Evolutionary conservation across 2,113 vertebrate species (phyloP), one percentile per base, ranked within the genome.

Genomic region (Rhinoderma darwinii): DNA sequence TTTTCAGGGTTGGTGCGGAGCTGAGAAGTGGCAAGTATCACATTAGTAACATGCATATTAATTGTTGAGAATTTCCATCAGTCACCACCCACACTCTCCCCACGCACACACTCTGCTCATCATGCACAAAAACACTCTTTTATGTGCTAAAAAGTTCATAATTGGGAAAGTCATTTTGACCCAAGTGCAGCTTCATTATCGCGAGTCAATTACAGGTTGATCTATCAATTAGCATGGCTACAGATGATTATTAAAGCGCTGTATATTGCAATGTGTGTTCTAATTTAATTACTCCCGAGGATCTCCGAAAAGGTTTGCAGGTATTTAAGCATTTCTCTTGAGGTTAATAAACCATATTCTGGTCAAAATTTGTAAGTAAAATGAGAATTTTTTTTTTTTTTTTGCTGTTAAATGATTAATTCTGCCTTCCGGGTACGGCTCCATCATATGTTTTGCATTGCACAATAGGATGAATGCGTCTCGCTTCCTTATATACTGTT

Each of bases 211-310:
- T 93, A 91, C 44, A 30, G 25, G 51, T 70, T 92, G 88, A 92
- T 89, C 91, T 93, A 92, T 93, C 91, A 93, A 90, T 93, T 93
- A 92, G 12, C 88, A 82, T 54, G 83, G 88, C 39, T 83, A 91
- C 77, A 87, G 86, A 89, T 84, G 88, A 83, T 89, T 92, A 68
- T 44, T 82, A 85, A 89, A 89, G 44, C 35, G 79, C 73, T 61
- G 47, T 89, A 68, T 61, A 79, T 78, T 61, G 73, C 84, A 66
- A 59, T 18, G 56, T 76, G 73, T 37, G 39, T 75, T 84, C 51
- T 76, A 88, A 88, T 88, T 91, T 89, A 92, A 90, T 90, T 89
- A 88, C 9, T 88, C 41, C 32, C 82, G 32, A 89, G 25, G 54
- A 51, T 88, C 68, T 86, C 61, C 90, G 1, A 9, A n/a, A 11